A percentile compares a stretch with the other conserved stretches of the same genome.
Evolutionary conservation across 2,113 vertebrate genomes (phyloP).

Genomic region (Hippoglossus stenolepis): DNA sequence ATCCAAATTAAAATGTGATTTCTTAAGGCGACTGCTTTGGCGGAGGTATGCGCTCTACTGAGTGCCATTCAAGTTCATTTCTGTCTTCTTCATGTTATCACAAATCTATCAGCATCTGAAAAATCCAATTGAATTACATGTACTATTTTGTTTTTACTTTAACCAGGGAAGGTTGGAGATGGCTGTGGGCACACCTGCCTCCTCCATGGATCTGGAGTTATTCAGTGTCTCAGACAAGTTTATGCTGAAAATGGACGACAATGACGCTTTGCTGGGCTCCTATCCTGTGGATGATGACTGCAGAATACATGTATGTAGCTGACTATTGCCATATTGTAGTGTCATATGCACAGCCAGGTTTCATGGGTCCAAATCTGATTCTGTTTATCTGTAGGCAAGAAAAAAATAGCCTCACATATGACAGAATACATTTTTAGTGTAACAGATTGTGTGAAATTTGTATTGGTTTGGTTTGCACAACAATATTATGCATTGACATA

Average conservation of each 20-base stretch:
- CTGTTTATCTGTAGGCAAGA: no score
- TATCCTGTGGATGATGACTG: constrained; percentile 90
- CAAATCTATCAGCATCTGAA: not conserved
- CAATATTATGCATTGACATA: no score
- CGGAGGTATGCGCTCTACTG: no score
- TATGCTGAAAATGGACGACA: constrained; percentile 85
- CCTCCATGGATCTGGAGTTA: constrained; percentile 90
- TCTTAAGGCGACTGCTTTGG: no score
- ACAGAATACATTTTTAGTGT: no score
- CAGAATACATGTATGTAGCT: constrained; percentile 88
- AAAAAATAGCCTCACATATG: no score
- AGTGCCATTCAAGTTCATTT: no score
- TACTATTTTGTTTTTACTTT: constrained; percentile 6
- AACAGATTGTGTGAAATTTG: no score
- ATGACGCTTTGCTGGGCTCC: constrained; percentile 90
- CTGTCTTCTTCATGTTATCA: not conserved
- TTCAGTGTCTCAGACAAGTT: constrained; percentile 84
- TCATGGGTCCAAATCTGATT: not conserved
- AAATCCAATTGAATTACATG: not conserved
- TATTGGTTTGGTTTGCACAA: no score
- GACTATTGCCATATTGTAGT: not conserved
- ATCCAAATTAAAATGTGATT: no score
- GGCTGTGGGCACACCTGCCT: constrained; percentile 84
- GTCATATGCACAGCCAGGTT: not conserved
- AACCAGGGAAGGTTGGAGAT: constrained; percentile 88